Conservation (phyloP, 2,797 vertebrate species). For the Sebastes ruberrimus region DNA sequence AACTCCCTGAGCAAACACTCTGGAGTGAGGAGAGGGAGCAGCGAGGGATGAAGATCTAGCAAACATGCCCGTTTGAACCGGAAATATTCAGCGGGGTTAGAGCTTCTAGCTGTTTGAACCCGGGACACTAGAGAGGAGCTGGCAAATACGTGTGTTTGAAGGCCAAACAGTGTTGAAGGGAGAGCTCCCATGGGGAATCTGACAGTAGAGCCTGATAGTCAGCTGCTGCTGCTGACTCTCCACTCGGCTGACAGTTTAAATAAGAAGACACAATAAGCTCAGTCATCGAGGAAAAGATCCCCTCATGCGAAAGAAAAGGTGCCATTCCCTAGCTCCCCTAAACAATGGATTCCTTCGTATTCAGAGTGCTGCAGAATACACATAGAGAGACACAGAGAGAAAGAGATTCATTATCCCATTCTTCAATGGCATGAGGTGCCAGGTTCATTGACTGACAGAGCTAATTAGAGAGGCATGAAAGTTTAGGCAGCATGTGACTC, state of each 20-base stretch:
- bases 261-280: slow-evolving; percentile 68
- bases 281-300: slow-evolving; percentile 64
- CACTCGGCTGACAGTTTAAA: slow-evolving; percentile 61
- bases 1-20: slow-evolving; percentile 69
- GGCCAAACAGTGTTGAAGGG: slow-evolving; percentile 78
- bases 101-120: slow-evolving; percentile 66
- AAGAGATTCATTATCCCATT: slow-evolving; percentile 66
- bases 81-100: slow-evolving; percentile 70
- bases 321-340: not conserved
- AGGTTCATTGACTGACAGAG: slow-evolving; percentile 63
- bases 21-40: slow-evolving; percentile 14
- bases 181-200: slow-evolving; percentile 84
- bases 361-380: not conserved
- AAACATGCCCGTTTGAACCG: slow-evolving; percentile 78
- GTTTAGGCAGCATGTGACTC: slow-evolving; percentile 64
- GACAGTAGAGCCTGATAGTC: slow-evolving; percentile 72
- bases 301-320: slow-evolving; percentile 9
- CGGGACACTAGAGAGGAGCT: slow-evolving; percentile 49
- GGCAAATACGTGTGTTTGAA: slow-evolving; percentile 79
- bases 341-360: slow-evolving; percentile 14
- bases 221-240: slow-evolving; percentile 51
- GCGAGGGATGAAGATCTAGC: slow-evolving; percentile 41
- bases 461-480: slow-evolving; percentile 60
- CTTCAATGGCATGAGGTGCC: slow-evolving; percentile 60
- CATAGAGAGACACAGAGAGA: slow-evolving; percentile 13